Conservation (phyloP, 2,113 vertebrate species). For the Myiopsitta monachus region DNA sequence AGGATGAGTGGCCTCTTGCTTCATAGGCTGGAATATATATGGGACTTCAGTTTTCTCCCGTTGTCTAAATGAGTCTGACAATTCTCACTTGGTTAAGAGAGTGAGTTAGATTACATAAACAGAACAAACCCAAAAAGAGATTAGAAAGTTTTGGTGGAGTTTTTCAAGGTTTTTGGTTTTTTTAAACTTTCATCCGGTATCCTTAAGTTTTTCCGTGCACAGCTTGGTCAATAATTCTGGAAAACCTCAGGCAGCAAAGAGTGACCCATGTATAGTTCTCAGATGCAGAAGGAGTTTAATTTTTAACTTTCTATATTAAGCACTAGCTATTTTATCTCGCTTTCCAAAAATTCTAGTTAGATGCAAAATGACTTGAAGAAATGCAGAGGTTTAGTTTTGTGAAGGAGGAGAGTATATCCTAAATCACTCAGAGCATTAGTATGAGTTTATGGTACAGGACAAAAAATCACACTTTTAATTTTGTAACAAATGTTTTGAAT, state of each 20-base stretch:
- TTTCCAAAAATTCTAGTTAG: slow-evolving; percentile 68
- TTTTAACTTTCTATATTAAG: slow-evolving; percentile 61
- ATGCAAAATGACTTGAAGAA: slow-evolving; percentile 42
- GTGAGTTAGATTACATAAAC: neutral
- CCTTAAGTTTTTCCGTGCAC: slow-evolving; percentile 30
- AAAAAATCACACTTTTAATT: slow-evolving; percentile 33
- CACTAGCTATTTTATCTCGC: slow-evolving; percentile 65
- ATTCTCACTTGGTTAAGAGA: neutral
- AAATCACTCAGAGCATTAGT: slow-evolving; percentile 55
- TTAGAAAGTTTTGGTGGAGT: neutral
- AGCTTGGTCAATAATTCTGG: slow-evolving; percentile 67
- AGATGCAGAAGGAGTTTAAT: slow-evolving; percentile 62
- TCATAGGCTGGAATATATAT: neutral
- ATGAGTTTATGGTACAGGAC: slow-evolving; percentile 57
- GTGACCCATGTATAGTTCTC: slow-evolving; percentile 35
- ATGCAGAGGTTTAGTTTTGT: slow-evolving; percentile 64
- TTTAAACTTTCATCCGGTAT: neutral
- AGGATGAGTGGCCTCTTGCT: slow-evolving; percentile 35
- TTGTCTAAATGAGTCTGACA: neutral
- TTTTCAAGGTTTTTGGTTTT: neutral
- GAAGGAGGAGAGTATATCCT: slow-evolving; percentile 63
- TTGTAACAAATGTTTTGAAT: slow-evolving; percentile 8
- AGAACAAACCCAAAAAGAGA: neutral
- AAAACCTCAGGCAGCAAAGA: slow-evolving; percentile 68
- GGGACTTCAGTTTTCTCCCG: neutral